phyloP scores from a whole-genome alignment of 2,113 vertebrate species.

The Ranitomeya imitator region DNA sequence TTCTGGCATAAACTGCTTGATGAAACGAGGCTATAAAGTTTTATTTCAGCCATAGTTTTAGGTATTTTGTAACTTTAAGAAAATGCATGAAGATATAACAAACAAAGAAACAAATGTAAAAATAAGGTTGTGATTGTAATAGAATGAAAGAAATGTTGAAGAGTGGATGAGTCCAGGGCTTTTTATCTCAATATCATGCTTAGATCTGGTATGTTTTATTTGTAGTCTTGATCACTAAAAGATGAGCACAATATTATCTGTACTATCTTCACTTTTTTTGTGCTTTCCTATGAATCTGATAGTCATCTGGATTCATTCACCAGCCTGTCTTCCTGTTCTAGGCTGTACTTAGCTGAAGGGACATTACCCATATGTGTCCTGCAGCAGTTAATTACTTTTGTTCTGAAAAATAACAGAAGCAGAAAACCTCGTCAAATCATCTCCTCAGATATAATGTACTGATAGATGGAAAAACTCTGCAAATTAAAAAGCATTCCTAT shows the following conservation, averaged over 20 bases:
- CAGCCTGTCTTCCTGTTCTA: slow-evolving; percentile 33
- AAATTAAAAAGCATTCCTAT: neutral
- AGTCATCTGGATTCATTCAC: slow-evolving; percentile 57
- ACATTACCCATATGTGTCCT: slow-evolving; percentile 37
- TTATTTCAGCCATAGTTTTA: neutral
- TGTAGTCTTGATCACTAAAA: slow-evolving; percentile 41
- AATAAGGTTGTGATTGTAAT: neutral
- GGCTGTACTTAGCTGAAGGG: slow-evolving; percentile 19
- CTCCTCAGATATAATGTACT: neutral
- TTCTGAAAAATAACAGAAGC: slow-evolving; percentile 24
- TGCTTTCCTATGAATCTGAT: slow-evolving; percentile 51
- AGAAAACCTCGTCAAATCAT: slow-evolving; percentile 21
- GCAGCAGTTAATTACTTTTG: slow-evolving; percentile 33
- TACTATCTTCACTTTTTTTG: slow-evolving; percentile 10
- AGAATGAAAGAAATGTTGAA: neutral
- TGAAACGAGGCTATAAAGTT: neutral
- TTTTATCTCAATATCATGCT: slow-evolving; percentile 13
- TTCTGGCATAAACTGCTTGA: too few species aligned
- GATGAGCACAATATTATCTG: slow-evolving; percentile 43
- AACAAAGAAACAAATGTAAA: neutral
- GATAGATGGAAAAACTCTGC: neutral
- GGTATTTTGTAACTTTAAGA: neutral
- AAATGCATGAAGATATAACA: neutral
- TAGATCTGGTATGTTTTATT: slow-evolving; percentile 38
- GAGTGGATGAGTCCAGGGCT: neutral